Conservation (phyloP, 2,888 invertebrate genomes). For the Philaethria dido region DNA sequence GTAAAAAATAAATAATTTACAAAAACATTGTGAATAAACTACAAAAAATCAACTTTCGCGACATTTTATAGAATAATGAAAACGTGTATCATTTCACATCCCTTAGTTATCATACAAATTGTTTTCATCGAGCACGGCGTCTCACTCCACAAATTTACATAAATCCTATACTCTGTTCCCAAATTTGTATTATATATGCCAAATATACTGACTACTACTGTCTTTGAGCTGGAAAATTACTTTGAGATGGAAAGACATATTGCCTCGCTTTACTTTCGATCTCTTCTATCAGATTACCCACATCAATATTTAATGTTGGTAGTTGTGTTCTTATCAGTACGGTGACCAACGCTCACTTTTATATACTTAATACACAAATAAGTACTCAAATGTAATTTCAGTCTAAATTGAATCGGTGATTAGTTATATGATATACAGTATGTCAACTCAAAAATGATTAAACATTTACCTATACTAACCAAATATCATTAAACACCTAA, state of each 20-base stretch:
- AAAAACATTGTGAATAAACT: background rate
- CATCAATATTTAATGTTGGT: too few relatives aligned
- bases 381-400: too few relatives aligned
- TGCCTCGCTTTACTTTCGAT: background rate
- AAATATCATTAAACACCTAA: too few relatives aligned
- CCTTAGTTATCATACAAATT: constrained; percentile 42
- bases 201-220: constrained; percentile 22
- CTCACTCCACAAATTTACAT: constrained; percentile 37
- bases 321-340: background rate
- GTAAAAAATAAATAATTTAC: background rate
- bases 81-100: constrained; percentile 24
- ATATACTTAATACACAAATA: too few relatives aligned
- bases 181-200: constrained; percentile 34
- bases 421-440: too few relatives aligned
- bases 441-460: too few relatives aligned
- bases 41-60: constrained; percentile 3
- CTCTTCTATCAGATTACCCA: background rate
- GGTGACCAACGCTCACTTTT: too few relatives aligned
- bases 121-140: constrained; percentile 36
- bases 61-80: constrained; percentile 15
- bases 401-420: too few relatives aligned
- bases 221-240: constrained; percentile 25
- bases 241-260: constrained; percentile 11
- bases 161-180: constrained; percentile 36
- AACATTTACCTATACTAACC: too few relatives aligned